Percentiles rank a stretch among this genome's conserved stretches.
These are phyloP conservation scores for Molorchus minor DNA, from an alignment of 2,888 invertebrate genomes.

Conservation along the genomic window DNA sequence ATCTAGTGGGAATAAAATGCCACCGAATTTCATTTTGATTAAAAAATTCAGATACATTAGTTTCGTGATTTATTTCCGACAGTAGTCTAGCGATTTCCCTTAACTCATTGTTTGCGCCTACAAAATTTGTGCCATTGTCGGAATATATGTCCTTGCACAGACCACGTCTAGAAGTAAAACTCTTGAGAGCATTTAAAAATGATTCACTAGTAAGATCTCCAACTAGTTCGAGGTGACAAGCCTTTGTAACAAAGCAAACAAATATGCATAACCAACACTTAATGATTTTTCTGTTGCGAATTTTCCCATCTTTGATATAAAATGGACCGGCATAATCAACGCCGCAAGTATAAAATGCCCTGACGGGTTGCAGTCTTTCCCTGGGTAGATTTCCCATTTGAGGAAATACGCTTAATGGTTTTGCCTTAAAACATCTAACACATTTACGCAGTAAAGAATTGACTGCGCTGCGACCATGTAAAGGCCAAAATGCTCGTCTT, in stretches of 20 bases:
- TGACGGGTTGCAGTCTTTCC: slow-evolving; percentile 26
- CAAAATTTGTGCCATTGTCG: slow-evolving; percentile 34
- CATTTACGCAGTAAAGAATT: slow-evolving; percentile 24
- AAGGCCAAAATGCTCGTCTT: slow-evolving; percentile 33
- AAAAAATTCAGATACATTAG: background rate
- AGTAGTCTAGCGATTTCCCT: background rate
- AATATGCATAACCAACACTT: slow-evolving; percentile 36
- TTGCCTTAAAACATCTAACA: slow-evolving; percentile 31
- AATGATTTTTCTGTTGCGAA: slow-evolving; percentile 24
- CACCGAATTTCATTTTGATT: slow-evolving; percentile 16
- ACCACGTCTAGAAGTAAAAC: slow-evolving; percentile 35
- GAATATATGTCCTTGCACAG: slow-evolving; percentile 28
- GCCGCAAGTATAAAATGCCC: slow-evolving; percentile 33
- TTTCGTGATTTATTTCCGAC: background rate
- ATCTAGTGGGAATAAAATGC: slow-evolving; percentile 27
- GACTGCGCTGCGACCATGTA: slow-evolving; percentile 27
- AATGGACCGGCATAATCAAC: slow-evolving; percentile 39
- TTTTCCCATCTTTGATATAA: slow-evolving; percentile 32
- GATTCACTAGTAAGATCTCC: slow-evolving; percentile 28
- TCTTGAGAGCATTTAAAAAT: slow-evolving; percentile 32
- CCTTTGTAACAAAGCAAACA: slow-evolving; percentile 35
- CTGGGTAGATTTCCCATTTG: slow-evolving; percentile 37
- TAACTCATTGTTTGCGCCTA: slow-evolving; percentile 45
- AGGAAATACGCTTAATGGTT: slow-evolving; percentile 13
- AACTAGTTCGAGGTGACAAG: slow-evolving; percentile 35